phyloP scores from a whole-genome alignment of 2,113 vertebrate genomes.

The Pachypanchax playfairii region DNA sequence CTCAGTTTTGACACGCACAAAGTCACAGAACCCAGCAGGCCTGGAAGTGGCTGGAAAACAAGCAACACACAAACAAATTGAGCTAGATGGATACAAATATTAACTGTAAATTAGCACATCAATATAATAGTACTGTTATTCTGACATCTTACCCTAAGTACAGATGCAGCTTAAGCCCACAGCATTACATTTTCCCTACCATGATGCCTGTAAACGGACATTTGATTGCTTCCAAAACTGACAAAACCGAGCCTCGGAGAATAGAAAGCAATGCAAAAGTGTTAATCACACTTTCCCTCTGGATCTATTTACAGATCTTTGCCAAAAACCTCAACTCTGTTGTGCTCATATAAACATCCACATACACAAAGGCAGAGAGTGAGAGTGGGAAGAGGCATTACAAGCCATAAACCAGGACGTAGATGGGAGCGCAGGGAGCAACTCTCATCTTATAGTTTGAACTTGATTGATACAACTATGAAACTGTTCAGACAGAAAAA shows the following conservation, averaged over 20 bases:
- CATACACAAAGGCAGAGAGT: constrained; percentile 16
- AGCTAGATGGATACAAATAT: not conserved
- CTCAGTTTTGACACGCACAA: not conserved
- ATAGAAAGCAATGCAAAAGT: constrained; percentile 16
- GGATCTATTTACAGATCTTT: constrained; percentile 47
- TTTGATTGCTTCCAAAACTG: constrained; percentile 16
- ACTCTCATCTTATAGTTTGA: constrained; percentile 72
- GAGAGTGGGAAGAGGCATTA: constrained; percentile 40
- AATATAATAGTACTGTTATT: constrained; percentile 6
- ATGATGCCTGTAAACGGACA: constrained; percentile 10
- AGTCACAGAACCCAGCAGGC: not conserved
- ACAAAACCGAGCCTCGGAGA: constrained; percentile 9
- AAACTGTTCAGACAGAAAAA: constrained; percentile 65
- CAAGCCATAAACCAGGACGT: constrained; percentile 70
- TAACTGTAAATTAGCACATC: not conserved
- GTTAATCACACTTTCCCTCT: constrained; percentile 41
- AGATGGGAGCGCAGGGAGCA: constrained; percentile 72
- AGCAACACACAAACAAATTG: not conserved
- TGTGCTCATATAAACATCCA: constrained; percentile 30
- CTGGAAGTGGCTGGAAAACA: not conserved
- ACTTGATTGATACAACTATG: constrained; percentile 75
- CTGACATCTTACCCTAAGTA: constrained; percentile 4
- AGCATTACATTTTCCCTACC: not conserved
- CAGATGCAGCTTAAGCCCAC: constrained; percentile 1
- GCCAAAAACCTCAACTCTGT: constrained; percentile 28